Percentiles rank a stretch among this genome's conserved stretches.
Evolutionary conservation across 2,888 invertebrate genomes (phyloP).

Genomic region (Philonicus albiceps): DNA sequence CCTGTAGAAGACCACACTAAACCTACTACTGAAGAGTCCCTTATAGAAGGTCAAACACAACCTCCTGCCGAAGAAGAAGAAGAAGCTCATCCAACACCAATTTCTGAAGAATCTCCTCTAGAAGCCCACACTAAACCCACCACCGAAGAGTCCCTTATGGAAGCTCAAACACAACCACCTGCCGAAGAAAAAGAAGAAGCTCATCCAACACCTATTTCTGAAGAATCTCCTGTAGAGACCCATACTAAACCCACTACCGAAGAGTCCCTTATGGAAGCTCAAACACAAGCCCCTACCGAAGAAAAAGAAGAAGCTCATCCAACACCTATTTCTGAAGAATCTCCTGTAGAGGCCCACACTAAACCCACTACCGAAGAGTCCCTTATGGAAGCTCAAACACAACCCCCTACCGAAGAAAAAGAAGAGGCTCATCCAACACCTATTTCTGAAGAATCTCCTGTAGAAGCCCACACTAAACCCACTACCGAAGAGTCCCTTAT

Average conservation of each 20-base stretch:
- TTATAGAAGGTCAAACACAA: background rate
- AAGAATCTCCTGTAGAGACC: background rate
- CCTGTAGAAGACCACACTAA: background rate
- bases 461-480: background rate
- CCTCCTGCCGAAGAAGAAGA: no score
- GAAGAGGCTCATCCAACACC: background rate
- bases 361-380: background rate
- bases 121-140: background rate
- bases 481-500: background rate
- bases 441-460: background rate
- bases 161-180: background rate
- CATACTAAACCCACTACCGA: background rate
- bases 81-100: no score
- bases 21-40: no score
- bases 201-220: no score
- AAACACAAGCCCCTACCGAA: background rate
- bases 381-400: background rate
- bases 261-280: background rate
- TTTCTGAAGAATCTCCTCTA: background rate
- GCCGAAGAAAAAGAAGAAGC: no score
- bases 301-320: background rate
- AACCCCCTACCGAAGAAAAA: background rate
- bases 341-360: background rate
- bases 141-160: no score
- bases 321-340: background rate